phyloP scores from a whole-genome alignment of 1,140 invertebrate species.

The Phenacoccus solenopsis region DNA sequence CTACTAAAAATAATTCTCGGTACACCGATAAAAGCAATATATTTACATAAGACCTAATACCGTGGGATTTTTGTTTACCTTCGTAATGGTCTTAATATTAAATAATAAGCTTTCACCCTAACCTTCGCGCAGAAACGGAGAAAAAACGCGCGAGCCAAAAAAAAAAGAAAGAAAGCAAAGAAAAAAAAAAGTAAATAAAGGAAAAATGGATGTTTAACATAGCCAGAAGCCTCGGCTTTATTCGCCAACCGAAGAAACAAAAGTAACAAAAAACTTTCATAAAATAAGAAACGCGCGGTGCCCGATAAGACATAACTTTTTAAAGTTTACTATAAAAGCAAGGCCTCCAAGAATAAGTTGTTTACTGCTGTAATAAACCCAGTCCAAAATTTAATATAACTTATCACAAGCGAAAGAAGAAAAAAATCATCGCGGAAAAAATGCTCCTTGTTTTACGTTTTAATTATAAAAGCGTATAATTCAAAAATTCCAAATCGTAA shows the following conservation, averaged over 20 bases:
- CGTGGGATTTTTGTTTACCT: not conserved
- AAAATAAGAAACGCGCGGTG: constrained; percentile 1
- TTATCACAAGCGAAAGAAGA: not conserved
- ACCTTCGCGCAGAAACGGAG: not conserved
- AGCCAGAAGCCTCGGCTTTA: not conserved
- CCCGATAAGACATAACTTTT: constrained; percentile 1
- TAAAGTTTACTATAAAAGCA: not conserved
- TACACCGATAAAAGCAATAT: not conserved
- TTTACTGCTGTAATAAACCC: constrained; percentile 1
- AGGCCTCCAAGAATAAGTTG: not conserved
- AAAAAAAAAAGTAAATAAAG: not conserved
- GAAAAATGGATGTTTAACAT: constrained; percentile 3
- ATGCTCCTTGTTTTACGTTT: not conserved
- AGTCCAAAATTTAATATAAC: not conserved
- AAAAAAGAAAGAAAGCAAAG: not conserved
- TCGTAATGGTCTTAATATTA: constrained; percentile 3
- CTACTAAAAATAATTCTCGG: not conserved
- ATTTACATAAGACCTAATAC: not conserved
- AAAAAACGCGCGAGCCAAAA: not conserved
- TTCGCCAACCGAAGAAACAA: not conserved
- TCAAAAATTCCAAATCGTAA: not conserved
- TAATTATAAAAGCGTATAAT: not conserved
- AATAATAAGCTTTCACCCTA: constrained; percentile 2
- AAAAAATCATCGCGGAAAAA: not conserved
- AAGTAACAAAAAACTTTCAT: constrained; percentile 3